Evolutionary conservation across 2,888 invertebrate genomes (phyloP).

Genomic region (Epistrophe eligans): DNA sequence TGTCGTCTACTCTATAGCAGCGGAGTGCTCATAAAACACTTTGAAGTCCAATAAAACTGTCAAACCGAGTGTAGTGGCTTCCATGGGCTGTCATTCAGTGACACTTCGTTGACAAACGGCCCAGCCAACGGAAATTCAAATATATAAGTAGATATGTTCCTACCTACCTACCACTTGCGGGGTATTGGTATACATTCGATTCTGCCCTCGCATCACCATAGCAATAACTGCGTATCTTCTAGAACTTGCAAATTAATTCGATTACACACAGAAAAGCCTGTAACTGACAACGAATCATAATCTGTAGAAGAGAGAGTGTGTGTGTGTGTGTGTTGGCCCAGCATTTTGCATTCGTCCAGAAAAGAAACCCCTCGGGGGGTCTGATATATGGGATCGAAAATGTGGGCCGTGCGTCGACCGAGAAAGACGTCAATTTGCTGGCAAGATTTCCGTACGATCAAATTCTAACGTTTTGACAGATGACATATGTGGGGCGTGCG

Average conservation of each 20-base stretch:
- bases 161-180: constrained; percentile 18
- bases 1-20: constrained; percentile 48
- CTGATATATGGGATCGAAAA: constrained; percentile 4
- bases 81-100: constrained; percentile 71
- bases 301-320: constrained; percentile 43
- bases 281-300: constrained; percentile 68
- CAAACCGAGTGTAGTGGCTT: constrained; percentile 77
- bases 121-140: constrained; percentile 65
- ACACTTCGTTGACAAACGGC: constrained; percentile 68
- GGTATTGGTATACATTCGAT: constrained; percentile 24
- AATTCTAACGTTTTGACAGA: constrained; percentile 46
- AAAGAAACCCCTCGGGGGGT: constrained; percentile 18
- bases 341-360: constrained; percentile 20
- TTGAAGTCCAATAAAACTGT: constrained; percentile 84
- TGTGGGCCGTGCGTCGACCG: constrained; percentile 46
- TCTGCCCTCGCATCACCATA: constrained; percentile 45
- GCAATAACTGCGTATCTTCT: constrained; percentile 30
- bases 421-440: constrained; percentile 16
- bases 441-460: constrained; percentile 47
- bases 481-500: constrained; percentile 71
- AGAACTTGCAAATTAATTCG: constrained; percentile 69
- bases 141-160: constrained; percentile 2
- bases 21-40: constrained; percentile 82
- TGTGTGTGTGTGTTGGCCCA: constrained; percentile 37
- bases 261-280: constrained; percentile 46